Percentiles rank a stretch among this genome's conserved stretches.
Evolutionary conservation across 2,888 invertebrate genomes (phyloP).

Genomic region (Chesias legatella): DNA sequence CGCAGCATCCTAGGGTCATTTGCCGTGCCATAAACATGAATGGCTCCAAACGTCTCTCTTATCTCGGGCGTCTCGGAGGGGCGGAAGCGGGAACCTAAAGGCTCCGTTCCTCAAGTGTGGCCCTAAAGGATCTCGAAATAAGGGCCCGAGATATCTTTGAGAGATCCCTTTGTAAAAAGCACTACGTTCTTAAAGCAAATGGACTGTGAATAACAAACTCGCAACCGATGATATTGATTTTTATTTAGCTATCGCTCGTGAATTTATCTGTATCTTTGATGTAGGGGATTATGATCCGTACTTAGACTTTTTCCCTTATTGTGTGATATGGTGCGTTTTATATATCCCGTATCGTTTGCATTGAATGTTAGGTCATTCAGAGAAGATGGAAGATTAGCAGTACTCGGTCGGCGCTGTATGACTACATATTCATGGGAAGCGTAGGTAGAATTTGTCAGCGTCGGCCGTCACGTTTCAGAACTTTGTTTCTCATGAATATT

Average conservation of each 20-base stretch:
- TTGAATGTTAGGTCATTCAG: conserved; percentile 32
- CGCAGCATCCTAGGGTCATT: conserved; percentile 75
- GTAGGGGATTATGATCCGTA: conserved; percentile 32
- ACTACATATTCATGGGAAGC: conserved; percentile 67
- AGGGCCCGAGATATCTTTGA: conserved; percentile 65
- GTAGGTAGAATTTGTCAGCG: conserved; percentile 55
- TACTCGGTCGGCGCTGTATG: conserved; percentile 38
- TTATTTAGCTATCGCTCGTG: conserved; percentile 63
- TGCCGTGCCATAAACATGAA: conserved; percentile 78
- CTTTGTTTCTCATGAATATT: conserved; percentile 71
- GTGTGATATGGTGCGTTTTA: conserved; percentile 27
- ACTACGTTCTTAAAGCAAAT: conserved; percentile 73
- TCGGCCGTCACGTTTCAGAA: conserved; percentile 42
- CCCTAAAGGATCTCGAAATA: conserved; percentile 76
- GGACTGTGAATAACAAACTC: conserved; percentile 74
- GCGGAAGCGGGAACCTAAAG: conserved; percentile 73
- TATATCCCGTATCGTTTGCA: conserved; percentile 25
- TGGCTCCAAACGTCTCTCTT: conserved; percentile 80
- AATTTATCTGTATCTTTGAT: conserved; percentile 47
- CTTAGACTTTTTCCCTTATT: conserved; percentile 27
- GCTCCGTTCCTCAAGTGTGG: conserved; percentile 72
- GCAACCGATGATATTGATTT: conserved; percentile 74
- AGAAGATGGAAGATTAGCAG: conserved; percentile 31
- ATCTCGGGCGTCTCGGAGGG: conserved; percentile 75
- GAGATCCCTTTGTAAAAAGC: conserved; percentile 68